Conservation (phyloP, 2,113 vertebrate species). For the Steatornis caripensis region DNA sequence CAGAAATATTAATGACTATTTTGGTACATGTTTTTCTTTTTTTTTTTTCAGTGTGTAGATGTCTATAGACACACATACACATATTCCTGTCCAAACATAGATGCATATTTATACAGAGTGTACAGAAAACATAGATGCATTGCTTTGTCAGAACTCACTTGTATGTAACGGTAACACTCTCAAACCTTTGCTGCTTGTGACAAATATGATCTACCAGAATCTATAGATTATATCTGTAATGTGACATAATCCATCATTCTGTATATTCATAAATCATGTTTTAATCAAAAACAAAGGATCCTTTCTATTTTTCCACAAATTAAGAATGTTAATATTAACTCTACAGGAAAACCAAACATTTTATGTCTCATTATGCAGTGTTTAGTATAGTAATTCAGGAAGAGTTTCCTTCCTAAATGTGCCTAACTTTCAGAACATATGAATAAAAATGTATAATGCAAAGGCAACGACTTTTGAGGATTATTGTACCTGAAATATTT, state of each 20-base stretch:
- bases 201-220: neutral
- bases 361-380: neutral
- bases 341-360: neutral
- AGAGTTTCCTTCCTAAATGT: neutral
- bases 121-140: neutral
- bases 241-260: neutral
- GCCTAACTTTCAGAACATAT: neutral
- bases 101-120: neutral
- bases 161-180: neutral
- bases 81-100: neutral
- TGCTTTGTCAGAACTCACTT: neutral
- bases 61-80: neutral
- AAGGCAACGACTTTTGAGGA: neutral
- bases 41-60: neutral
- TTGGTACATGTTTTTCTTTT: neutral
- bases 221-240: neutral
- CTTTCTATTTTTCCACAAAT: neutral
- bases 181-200: neutral
- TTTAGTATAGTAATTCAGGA: neutral
- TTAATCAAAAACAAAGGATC: neutral
- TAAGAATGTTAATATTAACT: neutral
- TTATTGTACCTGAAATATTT: accelerated
- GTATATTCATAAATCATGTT: neutral
- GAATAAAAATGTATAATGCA: neutral
- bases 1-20: neutral